Evolutionary conservation across 2,113 vertebrate species (phyloP), one percentile per base, ranked within the genome.

Genomic region (Vombatus ursinus): DNA sequence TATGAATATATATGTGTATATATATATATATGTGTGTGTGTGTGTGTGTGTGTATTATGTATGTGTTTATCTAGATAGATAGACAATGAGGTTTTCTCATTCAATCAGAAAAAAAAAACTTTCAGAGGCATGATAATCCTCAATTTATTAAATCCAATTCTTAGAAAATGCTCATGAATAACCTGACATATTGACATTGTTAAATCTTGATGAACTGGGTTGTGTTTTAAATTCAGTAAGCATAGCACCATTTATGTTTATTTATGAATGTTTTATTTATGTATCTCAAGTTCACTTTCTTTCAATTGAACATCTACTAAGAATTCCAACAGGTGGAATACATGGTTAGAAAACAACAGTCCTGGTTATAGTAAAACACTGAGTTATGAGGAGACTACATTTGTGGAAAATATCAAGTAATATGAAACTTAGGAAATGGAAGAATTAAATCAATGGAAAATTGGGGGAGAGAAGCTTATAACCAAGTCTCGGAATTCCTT

Each of bases 91-190:
- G 7, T 44, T 84, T 84, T 84, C 16, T 84, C 68, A 84, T 44
- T 84, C 37, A 44, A 44, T 84, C 37, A 90, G 90, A 28, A 92
- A 92, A 49, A 90, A 44, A 54, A 91, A 95, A 95, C 89, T 94
- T n/a, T 61, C 3, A 61, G 8, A 3, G 3, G 0, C 24, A 52
- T 95, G 50, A 94, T 52, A 8, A 84, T 53, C 28, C 94, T 93
- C 22, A 7, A 93, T 16, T 57, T 10, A 44, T 93, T 90, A 92
- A 84, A 89, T 84, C 37, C 23, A 92, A 37, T n/a, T 61, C 16
- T 94, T 84, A 84, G 31, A 96, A 9, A n/a, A 95, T 84, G 31
- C 22, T 93, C 44, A 8, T 91, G 37, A 61, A 50, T 91, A 93
- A 14, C 22, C 77, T 53, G 11, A 89, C 0, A 23, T 84, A 24